Percentiles rank a stretch among this genome's conserved stretches.
Evolutionary conservation across 2,113 vertebrate species (phyloP).

Genomic region (Lophotis ruficrista): DNA sequence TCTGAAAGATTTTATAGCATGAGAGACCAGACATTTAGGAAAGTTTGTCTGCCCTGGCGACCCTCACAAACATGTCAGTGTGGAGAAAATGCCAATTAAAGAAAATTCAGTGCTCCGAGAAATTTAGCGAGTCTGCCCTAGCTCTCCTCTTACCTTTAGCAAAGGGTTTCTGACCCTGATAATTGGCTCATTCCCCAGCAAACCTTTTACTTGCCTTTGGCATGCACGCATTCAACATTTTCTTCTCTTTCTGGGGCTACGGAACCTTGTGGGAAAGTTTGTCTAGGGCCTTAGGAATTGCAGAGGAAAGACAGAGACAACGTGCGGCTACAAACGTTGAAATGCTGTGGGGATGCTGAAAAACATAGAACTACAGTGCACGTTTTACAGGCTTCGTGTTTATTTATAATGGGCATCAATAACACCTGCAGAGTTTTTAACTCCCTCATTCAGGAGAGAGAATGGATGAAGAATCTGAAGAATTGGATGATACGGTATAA

Average conservation of each 20-base stretch:
- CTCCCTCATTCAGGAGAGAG: not conserved
- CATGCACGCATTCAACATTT: not conserved
- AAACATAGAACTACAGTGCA: not conserved
- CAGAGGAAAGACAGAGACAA: not conserved
- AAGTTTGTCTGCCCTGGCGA: not conserved
- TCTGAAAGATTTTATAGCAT: not conserved
- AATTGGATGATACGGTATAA: not conserved
- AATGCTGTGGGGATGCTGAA: not conserved
- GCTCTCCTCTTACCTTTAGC: not conserved
- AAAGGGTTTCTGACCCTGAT: not conserved
- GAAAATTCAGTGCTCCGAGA: not conserved
- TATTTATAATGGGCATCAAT: not conserved
- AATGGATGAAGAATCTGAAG: not conserved
- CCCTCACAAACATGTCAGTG: not conserved
- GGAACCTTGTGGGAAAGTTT: not conserved
- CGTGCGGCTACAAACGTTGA: not conserved
- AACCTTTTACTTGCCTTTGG: not conserved
- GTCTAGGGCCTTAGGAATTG: not conserved
- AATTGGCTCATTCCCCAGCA: accelerated
- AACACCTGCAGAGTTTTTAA: not conserved
- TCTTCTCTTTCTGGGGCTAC: not conserved
- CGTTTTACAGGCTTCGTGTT: not conserved
- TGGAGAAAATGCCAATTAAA: not conserved
- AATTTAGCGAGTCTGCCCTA: not conserved
- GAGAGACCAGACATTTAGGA: not conserved